phyloP scores from a whole-genome alignment of 2,888 invertebrate species.

The Microctonus hyperodae region DNA sequence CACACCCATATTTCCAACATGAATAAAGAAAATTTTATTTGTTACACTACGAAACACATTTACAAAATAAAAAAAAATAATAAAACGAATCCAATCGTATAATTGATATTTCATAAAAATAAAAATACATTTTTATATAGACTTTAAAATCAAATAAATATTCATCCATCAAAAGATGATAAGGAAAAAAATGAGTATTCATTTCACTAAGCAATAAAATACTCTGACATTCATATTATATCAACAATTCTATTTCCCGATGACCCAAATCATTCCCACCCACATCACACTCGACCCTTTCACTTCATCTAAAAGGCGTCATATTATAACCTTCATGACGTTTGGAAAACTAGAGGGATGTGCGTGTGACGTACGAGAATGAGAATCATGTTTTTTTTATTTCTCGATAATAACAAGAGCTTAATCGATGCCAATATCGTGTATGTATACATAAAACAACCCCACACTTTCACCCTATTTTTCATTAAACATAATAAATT shows the following conservation, averaged over 20 bases:
- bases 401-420: neutral
- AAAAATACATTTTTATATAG: neutral
- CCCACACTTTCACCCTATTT: neutral
- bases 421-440: neutral
- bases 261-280: neutral
- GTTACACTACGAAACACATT: too few species aligned
- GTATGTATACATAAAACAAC: neutral
- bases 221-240: neutral
- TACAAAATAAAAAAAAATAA: neutral
- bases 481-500: neutral
- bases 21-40: too few species aligned
- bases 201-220: neutral
- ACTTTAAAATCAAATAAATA: neutral
- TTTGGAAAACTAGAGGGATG: too few species aligned
- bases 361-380: too few species aligned
- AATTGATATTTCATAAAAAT: neutral
- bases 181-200: neutral
- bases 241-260: neutral
- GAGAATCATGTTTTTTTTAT: neutral
- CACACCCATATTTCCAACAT: neutral
- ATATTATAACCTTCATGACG: neutral
- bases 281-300: slow-evolving; percentile 1
- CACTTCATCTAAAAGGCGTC: neutral
- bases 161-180: neutral
- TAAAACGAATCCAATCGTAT: neutral